Conservation (phyloP, 2,888 invertebrate species). For the Acanthosepion esculentum region DNA sequence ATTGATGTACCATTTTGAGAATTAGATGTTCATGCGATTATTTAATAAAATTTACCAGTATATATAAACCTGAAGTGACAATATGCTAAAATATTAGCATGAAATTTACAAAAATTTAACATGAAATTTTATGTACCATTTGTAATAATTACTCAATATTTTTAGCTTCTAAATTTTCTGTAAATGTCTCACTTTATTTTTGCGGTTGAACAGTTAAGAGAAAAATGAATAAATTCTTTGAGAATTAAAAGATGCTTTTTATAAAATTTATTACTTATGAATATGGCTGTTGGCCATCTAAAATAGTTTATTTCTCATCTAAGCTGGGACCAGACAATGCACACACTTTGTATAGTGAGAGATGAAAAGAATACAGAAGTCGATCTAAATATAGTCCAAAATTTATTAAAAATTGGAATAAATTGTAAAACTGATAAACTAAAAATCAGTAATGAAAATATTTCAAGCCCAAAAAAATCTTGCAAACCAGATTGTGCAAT, state of each 20-base stretch:
- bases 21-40: not conserved
- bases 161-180: no score
- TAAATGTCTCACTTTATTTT: not conserved
- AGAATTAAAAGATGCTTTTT: not conserved
- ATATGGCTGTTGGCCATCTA: not conserved
- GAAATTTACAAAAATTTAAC: not conserved
- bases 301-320: not conserved
- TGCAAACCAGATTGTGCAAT: no score
- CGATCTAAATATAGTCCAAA: not conserved
- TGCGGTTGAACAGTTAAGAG: not conserved
- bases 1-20: not conserved
- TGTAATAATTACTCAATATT: not conserved
- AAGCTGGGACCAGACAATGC: not conserved
- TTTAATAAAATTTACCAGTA: not conserved
- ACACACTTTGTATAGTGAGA: not conserved
- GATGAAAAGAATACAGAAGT: not conserved
- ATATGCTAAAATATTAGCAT: no score
- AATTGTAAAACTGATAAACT: not conserved
- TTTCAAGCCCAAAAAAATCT: not conserved
- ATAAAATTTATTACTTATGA: not conserved
- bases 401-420: not conserved
- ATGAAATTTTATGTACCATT: constrained; percentile 8
- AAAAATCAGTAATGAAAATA: not conserved
- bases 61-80: no score
- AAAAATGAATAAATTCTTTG: not conserved